Evolutionary conservation across 1,140 invertebrate species (phyloP).

Genomic region (Caerostris extrusa): DNA sequence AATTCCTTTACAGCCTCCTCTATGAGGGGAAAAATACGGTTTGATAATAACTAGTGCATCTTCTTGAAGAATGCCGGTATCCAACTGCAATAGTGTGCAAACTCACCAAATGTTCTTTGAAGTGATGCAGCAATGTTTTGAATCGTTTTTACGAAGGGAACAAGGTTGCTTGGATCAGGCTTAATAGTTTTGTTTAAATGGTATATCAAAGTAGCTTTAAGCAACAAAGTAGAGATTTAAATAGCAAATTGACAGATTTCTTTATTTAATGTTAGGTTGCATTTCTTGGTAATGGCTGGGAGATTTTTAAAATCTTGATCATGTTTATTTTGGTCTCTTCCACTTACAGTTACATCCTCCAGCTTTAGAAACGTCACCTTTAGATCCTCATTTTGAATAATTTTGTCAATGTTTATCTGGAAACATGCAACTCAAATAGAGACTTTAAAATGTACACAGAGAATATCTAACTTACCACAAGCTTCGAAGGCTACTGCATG

Average conservation of each 20-base stretch:
- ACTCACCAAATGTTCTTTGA: neutral
- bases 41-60: neutral
- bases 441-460: neutral
- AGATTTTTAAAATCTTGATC: neutral
- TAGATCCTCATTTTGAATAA: neutral
- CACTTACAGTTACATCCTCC: neutral
- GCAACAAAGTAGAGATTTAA: neutral
- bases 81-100: conserved; percentile 1
- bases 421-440: neutral
- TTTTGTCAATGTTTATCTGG: neutral
- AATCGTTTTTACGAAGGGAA: neutral
- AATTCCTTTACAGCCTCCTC: neutral
- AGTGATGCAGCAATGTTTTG: neutral
- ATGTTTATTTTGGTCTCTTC: neutral
- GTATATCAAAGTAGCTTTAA: neutral
- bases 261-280: too few relatives aligned
- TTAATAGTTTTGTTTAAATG: neutral
- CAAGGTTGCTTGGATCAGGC: neutral
- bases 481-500: neutral
- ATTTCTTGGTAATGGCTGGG: too few relatives aligned
- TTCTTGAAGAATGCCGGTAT: neutral
- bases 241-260: too few relatives aligned
- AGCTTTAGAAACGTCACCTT: neutral
- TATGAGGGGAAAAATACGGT: neutral
- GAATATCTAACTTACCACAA: neutral